These are phyloP conservation scores for Caenorhabditis sp. DNA, from an alignment of 2,888 invertebrate species.

Conservation along the genomic window DNA sequence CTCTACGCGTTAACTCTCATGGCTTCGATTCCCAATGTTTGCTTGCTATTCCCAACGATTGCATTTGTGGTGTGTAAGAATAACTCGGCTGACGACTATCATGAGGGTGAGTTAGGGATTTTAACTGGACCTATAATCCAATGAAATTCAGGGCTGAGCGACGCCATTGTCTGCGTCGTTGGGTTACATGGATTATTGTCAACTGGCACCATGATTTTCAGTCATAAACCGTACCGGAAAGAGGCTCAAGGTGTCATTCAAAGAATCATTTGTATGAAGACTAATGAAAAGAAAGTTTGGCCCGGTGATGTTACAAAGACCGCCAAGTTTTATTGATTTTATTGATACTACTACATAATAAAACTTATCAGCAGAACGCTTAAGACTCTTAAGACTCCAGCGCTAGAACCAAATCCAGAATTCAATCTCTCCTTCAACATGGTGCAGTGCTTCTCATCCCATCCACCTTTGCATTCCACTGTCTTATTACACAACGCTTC, in stretches of 20 bases:
- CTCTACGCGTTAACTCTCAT: constrained; percentile 22
- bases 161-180: constrained; percentile 15
- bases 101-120: constrained; percentile 25
- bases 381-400: no score
- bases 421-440: no score
- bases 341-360: no score
- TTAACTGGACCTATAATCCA: background rate
- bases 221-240: constrained; percentile 29
- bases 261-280: no score
- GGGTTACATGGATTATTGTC: constrained; percentile 24
- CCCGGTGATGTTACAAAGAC: no score
- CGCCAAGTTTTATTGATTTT: no score
- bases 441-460: no score
- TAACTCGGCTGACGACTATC: constrained; percentile 17
- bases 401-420: no score
- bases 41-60: constrained; percentile 11
- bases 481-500: no score
- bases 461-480: no score
- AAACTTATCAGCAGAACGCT: no score
- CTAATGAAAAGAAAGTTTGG: background rate
- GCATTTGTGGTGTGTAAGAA: background rate
- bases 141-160: constrained; percentile 10
- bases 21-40: constrained; percentile 33
- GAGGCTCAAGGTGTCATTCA: no score
- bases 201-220: constrained; percentile 24